Percentiles rank a stretch among this genome's conserved stretches.
Conservation (phyloP, 2,113 vertebrate genomes). For the Morone saxatilis region DNA sequence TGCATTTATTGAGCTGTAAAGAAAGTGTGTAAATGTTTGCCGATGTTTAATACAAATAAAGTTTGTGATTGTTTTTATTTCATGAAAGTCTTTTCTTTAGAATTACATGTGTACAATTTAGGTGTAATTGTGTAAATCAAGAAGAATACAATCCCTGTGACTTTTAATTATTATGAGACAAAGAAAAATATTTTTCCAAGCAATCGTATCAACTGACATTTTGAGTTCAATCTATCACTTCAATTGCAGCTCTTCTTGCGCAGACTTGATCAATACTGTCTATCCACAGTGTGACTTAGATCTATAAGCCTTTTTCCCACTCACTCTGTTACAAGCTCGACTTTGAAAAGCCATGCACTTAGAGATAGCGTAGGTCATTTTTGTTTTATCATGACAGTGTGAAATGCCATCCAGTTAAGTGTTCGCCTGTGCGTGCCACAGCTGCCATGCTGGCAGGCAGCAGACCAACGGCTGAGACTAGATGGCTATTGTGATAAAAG, state of each 20-base stretch:
- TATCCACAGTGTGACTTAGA: neutral
- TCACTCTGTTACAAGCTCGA: conserved; percentile 18
- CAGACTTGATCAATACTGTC: conserved; percentile 7
- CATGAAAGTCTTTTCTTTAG: neutral
- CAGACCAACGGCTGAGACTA: conserved; percentile 22
- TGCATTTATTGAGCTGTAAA: conserved; percentile 37
- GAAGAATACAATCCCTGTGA: neutral
- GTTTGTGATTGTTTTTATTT: conserved; percentile 53
- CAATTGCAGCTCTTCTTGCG: neutral
- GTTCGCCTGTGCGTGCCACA: conserved; percentile 43
- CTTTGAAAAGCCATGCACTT: conserved; percentile 17
- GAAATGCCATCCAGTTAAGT: conserved; percentile 63
- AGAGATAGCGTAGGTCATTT: conserved; percentile 26
- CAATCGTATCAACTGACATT: neutral
- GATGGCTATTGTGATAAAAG: conserved; percentile 73
- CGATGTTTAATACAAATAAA: conserved; percentile 67
- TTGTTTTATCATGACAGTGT: conserved; percentile 53
- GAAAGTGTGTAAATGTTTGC: conserved; percentile 56
- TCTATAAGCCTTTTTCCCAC: neutral
- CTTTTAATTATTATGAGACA: neutral
- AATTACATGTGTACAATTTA: neutral
- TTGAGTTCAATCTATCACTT: neutral
- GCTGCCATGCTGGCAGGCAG: conserved; percentile 24
- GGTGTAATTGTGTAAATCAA: neutral
- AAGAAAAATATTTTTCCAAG: neutral